A percentile compares a stretch with the other conserved stretches of the same genome.
phyloP scores from a whole-genome alignment of 2,113 vertebrate species.

The Ancistrus triradiatus region DNA sequence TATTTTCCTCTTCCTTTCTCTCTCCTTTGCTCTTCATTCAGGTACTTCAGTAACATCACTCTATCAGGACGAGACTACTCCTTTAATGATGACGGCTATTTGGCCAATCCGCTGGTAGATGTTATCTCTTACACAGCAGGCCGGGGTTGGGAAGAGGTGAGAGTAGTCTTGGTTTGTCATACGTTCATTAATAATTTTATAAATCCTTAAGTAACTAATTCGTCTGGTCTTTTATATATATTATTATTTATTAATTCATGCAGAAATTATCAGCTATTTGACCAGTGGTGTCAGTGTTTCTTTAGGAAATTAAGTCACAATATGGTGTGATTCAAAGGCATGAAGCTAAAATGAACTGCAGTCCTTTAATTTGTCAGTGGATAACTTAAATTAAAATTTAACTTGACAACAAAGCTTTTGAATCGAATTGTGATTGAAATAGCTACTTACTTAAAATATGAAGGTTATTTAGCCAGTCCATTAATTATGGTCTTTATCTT shows the following conservation, averaged over 20 bases:
- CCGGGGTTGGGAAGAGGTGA: constrained; percentile 90
- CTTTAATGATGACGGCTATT: constrained; percentile 89
- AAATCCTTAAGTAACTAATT: too few relatives aligned
- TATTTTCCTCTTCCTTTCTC: neutral
- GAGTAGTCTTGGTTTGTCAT: constrained; percentile 27
- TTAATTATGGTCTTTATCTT: too few relatives aligned
- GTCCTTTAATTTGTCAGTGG: too few relatives aligned
- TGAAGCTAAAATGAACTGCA: too few relatives aligned
- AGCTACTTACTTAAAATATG: too few relatives aligned
- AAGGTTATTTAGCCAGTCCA: too few relatives aligned
- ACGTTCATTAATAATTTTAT: neutral
- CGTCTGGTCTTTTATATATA: neutral
- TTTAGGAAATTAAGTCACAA: too few relatives aligned
- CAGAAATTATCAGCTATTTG: neutral
- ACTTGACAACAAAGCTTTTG: too few relatives aligned
- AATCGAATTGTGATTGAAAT: too few relatives aligned
- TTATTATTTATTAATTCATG: neutral
- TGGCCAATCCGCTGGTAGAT: constrained; percentile 88
- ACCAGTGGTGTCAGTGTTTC: too few relatives aligned
- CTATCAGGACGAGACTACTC: constrained; percentile 89
- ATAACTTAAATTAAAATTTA: too few relatives aligned
- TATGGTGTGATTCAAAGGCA: too few relatives aligned
- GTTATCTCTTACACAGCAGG: constrained; percentile 88
- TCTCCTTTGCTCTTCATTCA: constrained; percentile 46
- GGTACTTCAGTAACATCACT: constrained; percentile 92